These are phyloP conservation scores for Lasiurus borealis DNA, from an alignment of 2,113 vertebrate species.

Conservation along the genomic window DNA sequence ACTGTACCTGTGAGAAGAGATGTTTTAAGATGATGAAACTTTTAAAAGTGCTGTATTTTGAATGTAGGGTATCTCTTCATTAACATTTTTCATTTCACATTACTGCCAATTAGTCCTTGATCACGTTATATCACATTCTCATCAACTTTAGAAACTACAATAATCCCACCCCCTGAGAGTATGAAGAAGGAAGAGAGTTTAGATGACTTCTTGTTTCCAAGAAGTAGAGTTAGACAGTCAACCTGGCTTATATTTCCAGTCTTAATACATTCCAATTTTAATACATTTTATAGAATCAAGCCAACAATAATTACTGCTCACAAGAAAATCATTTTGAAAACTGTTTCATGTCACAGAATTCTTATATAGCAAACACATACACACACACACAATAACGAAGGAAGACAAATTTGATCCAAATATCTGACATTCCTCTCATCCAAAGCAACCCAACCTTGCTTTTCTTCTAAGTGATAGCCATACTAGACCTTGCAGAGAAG, in stretches of 20 bases:
- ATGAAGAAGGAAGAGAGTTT: background rate
- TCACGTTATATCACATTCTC: background rate
- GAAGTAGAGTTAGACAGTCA: background rate
- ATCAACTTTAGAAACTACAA: background rate
- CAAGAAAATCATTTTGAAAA: constrained; percentile 45
- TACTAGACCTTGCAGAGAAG: background rate
- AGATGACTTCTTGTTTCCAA: constrained; percentile 2
- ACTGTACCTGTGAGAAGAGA: background rate
- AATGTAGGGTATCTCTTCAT: background rate
- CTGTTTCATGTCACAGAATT: background rate
- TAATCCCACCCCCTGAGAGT: background rate
- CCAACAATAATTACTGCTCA: background rate
- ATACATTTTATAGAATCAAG: background rate
- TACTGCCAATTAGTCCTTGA: background rate
- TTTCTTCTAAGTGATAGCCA: background rate
- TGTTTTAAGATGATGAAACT: background rate
- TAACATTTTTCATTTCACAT: constrained; percentile 32
- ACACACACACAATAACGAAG: background rate
- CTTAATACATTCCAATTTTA: constrained; percentile 36
- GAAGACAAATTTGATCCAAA: constrained; percentile 6
- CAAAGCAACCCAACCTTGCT: background rate
- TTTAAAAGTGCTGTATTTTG: background rate
- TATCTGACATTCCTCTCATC: background rate
- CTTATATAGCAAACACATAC: background rate
- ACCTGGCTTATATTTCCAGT: constrained; percentile 24